Evolutionary conservation across 2,797 vertebrate species (phyloP), one percentile per base, ranked within the genome.

Genomic region (Zalophus californianus): DNA sequence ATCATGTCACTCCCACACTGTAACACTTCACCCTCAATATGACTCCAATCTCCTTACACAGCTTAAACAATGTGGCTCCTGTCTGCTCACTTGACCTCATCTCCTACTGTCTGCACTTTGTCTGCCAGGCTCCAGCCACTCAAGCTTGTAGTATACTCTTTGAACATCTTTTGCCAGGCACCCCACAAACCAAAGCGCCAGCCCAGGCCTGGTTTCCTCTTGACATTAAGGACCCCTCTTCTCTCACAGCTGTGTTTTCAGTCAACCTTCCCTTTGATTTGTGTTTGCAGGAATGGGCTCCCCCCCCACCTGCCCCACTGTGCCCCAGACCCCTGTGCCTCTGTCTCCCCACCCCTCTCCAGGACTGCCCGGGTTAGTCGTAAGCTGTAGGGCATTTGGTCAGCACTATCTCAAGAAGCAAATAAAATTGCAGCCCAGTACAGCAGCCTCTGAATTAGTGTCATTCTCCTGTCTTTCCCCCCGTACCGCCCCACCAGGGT

Each of bases 201-300:
- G 20, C 44, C 44, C 62, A 25, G 13, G 44, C 21, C 44, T 16
- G 44, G 41, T 27, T 44, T 48, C 38, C 27, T 27, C 80, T 62
- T 44, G 25, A 54, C 52, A 54, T 54, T 54, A 54, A 16, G 5
- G 21, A 58, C 29, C 80, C 89, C 20, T 32, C 77, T 29, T 8
- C 94, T 58, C 79, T 62, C 90, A 7, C 15, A 15, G 52, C 52
- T 16, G 52, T 54, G 58, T 97, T 98, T 94, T 90, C 91, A 41
- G 27, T 91, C 97, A 78, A 44, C 89, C 97, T 97, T 54, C 52
- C 96, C 23, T 77, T 68, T 3, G 86, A 35, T 92, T 78, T 91
- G 72, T 93, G 27, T 88, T n/a, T 68, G 73, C 85, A 90, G 97
- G 96, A 92, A 97, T 97, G 96, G 91, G 94, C 5, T 80, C 15